Conservation (phyloP, 2,888 invertebrate genomes). For the Neocrepidodera transversa region DNA sequence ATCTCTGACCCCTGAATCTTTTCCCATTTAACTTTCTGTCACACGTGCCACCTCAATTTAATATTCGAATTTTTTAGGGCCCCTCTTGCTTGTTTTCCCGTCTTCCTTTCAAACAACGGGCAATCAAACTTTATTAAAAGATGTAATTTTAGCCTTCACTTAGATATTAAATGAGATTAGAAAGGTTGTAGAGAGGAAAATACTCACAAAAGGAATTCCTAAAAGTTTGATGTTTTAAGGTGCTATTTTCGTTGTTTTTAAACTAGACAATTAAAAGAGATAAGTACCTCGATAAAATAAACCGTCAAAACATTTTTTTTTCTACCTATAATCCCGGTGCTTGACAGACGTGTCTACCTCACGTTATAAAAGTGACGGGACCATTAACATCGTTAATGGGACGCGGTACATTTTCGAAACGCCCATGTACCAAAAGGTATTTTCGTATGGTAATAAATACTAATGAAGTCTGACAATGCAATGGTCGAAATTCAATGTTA, state of each 20-base stretch:
- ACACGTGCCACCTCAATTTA: conserved; percentile 42
- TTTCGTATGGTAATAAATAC: conserved; percentile 35
- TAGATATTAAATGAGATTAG: no score
- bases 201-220: no score
- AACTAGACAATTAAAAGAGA: not conserved
- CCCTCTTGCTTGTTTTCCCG: no score
- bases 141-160: no score
- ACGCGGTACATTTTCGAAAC: conserved; percentile 24
- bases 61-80: conserved; percentile 15
- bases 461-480: conserved; percentile 25
- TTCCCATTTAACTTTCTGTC: conserved; percentile 13
- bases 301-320: conserved; percentile 12
- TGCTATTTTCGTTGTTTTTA: not conserved
- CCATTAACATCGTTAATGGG: conserved; percentile 34
- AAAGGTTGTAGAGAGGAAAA: no score
- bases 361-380: conserved; percentile 24
- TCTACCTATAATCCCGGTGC: not conserved
- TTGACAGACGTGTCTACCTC: conserved; percentile 18
- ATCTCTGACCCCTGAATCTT: conserved; percentile 22
- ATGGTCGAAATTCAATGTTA: conserved; percentile 22
- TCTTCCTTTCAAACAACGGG: no score
- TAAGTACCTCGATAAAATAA: conserved; percentile 5
- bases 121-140: no score
- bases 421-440: conserved; percentile 27
- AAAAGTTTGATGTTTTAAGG: no score